Conservation (phyloP, 2,888 invertebrate genomes). For the Therioaphis trifolii region DNA sequence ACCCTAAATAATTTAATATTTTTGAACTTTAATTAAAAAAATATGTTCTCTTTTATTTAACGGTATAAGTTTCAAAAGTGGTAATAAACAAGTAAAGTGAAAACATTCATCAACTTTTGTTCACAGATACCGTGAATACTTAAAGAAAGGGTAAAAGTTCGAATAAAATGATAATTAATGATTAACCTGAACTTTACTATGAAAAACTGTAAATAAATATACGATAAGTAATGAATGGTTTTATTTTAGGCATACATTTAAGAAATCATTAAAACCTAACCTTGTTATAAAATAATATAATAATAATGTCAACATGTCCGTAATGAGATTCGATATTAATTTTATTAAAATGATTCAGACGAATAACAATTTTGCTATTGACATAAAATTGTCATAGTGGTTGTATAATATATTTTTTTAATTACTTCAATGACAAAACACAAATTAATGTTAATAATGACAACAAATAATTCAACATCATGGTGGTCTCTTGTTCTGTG, state of each 20-base stretch:
- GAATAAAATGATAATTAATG: conserved; percentile 34
- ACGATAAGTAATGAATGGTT: neutral
- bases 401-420: too few species aligned
- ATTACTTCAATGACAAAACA: too few species aligned
- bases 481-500: too few species aligned
- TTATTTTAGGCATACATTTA: neutral
- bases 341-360: too few species aligned
- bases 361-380: too few species aligned
- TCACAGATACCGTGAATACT: neutral
- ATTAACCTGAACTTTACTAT: neutral
- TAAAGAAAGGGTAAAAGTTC: neutral
- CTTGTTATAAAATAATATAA: too few species aligned
- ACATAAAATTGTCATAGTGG: too few species aligned
- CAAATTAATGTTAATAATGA: too few species aligned
- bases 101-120: conserved; percentile 28
- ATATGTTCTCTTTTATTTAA: neutral
- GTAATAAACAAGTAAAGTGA: neutral
- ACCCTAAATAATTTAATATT: neutral
- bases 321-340: too few species aligned
- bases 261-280: too few species aligned
- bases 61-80: neutral
- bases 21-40: neutral
- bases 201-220: neutral
- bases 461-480: too few species aligned
- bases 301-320: too few species aligned